Conservation (phyloP, 2,888 invertebrate species). For the Cosmopolites sordidus region DNA sequence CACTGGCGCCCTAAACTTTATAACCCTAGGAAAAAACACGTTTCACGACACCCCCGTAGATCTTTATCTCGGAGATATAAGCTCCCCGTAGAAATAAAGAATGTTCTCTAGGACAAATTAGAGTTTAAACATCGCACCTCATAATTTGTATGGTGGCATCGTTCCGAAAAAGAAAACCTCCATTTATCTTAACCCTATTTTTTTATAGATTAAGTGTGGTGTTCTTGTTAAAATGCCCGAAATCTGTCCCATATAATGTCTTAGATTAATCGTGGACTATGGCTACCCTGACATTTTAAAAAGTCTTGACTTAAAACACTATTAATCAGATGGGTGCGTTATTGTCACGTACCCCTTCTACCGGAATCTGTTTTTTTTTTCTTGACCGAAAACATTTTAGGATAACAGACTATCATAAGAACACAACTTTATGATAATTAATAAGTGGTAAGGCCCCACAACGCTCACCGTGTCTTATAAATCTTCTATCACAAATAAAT, state of each 20-base stretch:
- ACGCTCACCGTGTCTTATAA: no score
- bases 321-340: slow-evolving; percentile 17
- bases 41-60: slow-evolving; percentile 9
- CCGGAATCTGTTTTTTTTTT: no score
- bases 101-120: slow-evolving; percentile 16
- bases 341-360: not conserved
- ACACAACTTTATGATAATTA: no score
- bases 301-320: slow-evolving; percentile 7
- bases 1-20: slow-evolving; percentile 18
- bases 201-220: slow-evolving; percentile 15
- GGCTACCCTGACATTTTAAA: slow-evolving; percentile 11
- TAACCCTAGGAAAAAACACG: slow-evolving; percentile 2
- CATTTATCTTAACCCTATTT: slow-evolving; percentile 18
- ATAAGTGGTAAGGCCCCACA: no score
- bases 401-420: no score
- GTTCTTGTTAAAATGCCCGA: slow-evolving; percentile 13
- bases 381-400: no score
- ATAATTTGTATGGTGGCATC: slow-evolving; percentile 10
- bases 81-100: slow-evolving; percentile 17
- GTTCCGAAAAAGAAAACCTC: slow-evolving; percentile 2
- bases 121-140: slow-evolving; percentile 18
- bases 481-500: no score
- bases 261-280: slow-evolving; percentile 17
- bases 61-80: slow-evolving; percentile 16
- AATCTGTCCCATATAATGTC: slow-evolving; percentile 14